phyloP scores from a whole-genome alignment of 35 echinoderm and acorn worm species.

The Holothuria glaberrima region DNA sequence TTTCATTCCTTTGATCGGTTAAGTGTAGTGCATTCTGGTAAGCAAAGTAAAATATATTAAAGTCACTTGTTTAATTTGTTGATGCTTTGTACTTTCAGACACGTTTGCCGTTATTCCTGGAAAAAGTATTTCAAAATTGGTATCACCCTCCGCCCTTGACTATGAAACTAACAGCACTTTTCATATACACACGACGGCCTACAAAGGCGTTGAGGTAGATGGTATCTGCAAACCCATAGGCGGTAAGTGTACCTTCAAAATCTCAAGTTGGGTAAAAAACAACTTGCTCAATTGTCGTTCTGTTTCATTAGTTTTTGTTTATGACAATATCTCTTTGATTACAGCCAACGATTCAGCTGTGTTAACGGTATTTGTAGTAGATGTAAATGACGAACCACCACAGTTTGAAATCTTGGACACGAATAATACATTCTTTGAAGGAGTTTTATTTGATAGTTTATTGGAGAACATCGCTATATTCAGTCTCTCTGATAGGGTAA shows the following conservation, averaged over 20 bases:
- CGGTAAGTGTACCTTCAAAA: too few species aligned
- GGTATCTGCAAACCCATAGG: not conserved
- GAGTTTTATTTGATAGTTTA: constrained; percentile 11
- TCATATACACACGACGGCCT: not conserved
- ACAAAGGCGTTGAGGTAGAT: not conserved
- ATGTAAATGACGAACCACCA: constrained; percentile 34
- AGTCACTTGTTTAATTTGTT: not conserved
- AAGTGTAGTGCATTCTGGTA: too few species aligned
- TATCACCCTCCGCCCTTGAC: not conserved
- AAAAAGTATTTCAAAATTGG: not conserved
- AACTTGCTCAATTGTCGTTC: too few species aligned
- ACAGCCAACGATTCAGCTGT: constrained; percentile 28
- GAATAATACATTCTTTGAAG: not conserved
- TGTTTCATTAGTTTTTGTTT: too few species aligned
- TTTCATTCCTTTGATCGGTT: too few species aligned
- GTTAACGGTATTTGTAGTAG: not conserved
- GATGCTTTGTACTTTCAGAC: not conserved
- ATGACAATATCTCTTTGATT: not conserved
- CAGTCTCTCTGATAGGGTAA: constrained; percentile 22
- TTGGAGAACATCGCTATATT: not conserved
- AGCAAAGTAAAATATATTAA: not conserved
- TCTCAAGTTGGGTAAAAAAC: too few species aligned
- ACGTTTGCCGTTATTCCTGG: not conserved
- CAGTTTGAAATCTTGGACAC: not conserved
- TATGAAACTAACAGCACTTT: not conserved